phyloP scores from a whole-genome alignment of 2,113 vertebrate genomes.

The Octodon degus region DNA sequence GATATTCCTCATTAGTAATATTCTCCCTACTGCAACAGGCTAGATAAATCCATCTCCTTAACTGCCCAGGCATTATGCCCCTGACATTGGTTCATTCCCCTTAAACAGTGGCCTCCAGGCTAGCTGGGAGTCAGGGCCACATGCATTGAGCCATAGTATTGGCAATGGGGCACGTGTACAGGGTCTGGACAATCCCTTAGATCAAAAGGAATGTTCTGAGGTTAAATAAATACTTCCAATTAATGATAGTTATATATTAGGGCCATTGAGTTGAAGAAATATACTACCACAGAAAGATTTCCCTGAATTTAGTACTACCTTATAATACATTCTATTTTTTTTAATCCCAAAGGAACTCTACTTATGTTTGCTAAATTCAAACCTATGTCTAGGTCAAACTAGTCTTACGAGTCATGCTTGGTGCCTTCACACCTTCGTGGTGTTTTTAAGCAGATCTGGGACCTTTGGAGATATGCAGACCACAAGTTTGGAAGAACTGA shows the following conservation, averaged over 20 bases:
- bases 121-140: background rate
- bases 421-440: background rate
- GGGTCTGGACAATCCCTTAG: background rate
- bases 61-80: background rate
- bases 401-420: background rate
- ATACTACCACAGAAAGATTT: background rate
- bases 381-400: background rate
- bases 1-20: background rate
- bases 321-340: background rate
- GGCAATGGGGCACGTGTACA: background rate
- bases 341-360: background rate
- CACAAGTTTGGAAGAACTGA: background rate
- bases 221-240: conserved; percentile 40
- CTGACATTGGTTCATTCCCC: background rate
- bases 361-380: background rate
- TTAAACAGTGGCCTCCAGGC: background rate
- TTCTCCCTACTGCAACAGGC: background rate
- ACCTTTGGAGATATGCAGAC: background rate
- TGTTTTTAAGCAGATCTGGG: background rate
- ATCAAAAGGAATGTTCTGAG: background rate
- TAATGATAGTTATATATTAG: background rate
- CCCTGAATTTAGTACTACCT: conserved; percentile 1
- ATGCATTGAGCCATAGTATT: background rate
- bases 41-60: background rate
- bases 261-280: background rate